Conservation (phyloP, 1,140 invertebrate species). For the Drosophila sucinea region DNA sequence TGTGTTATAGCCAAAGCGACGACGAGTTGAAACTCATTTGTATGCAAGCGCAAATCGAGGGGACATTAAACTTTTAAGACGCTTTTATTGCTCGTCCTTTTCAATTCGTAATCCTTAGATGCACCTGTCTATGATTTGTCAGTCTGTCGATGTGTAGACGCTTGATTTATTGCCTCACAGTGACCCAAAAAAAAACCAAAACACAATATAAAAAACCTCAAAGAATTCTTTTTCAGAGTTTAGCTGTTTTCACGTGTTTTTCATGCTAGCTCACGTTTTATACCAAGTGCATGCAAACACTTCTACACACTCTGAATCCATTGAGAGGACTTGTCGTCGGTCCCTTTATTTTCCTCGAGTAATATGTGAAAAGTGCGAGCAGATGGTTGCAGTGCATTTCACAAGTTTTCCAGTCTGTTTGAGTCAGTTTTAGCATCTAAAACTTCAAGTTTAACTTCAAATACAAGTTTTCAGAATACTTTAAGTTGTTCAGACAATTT, state of each 20-base stretch:
- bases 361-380: neutral
- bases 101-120: slow-evolving; percentile 61
- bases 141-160: slow-evolving; percentile 52
- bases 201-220: slow-evolving; percentile 1
- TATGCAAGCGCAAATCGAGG: slow-evolving; percentile 66
- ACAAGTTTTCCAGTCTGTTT: no score
- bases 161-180: slow-evolving; percentile 55
- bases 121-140: slow-evolving; percentile 62
- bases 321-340: neutral
- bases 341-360: neutral
- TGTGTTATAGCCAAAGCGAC: slow-evolving; percentile 2
- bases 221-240: neutral
- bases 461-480: neutral
- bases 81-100: slow-evolving; percentile 72
- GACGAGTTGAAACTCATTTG: slow-evolving; percentile 63
- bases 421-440: no score
- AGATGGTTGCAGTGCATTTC: neutral
- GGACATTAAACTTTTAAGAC: slow-evolving; percentile 77
- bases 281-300: neutral
- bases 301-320: neutral
- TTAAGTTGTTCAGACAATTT: no score
- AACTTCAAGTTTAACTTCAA: neutral
- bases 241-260: neutral
- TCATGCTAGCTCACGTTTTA: neutral
- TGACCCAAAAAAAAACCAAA: slow-evolving; percentile 9